Evolutionary conservation across 2,888 invertebrate species (phyloP).

Genomic region (Xanthostigma xanthostigma): DNA sequence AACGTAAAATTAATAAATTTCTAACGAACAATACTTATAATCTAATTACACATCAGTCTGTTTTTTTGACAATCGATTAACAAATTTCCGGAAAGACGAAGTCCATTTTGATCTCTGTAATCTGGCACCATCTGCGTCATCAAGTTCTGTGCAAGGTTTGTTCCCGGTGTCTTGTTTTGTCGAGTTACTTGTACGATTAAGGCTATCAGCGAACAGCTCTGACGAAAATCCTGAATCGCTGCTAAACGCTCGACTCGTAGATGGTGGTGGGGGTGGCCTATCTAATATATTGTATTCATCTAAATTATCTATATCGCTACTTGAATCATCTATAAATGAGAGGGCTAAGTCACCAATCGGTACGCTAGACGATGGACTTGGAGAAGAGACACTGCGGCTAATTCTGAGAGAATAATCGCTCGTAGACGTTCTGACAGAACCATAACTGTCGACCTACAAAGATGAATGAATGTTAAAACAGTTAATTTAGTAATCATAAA

Average conservation of each 20-base stretch:
- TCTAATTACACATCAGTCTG: constrained; percentile 3
- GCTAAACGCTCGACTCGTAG: constrained; percentile 23
- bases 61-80: constrained; percentile 18
- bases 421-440: constrained; percentile 23
- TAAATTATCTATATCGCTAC: constrained; percentile 4
- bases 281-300: constrained; percentile 5
- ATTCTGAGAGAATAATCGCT: constrained; percentile 23
- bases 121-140: constrained; percentile 29
- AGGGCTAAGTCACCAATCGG: constrained; percentile 28
- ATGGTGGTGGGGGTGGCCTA: neutral
- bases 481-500: too few relatives aligned
- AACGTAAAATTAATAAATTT: too few relatives aligned
- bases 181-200: constrained; percentile 16
- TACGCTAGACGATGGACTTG: constrained; percentile 23
- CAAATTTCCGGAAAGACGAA: constrained; percentile 41
- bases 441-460: constrained; percentile 13
- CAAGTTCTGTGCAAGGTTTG: constrained; percentile 26
- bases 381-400: constrained; percentile 15
- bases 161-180: constrained; percentile 23
- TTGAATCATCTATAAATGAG: constrained; percentile 26
- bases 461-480: too few relatives aligned
- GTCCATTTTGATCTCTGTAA: constrained; percentile 42
- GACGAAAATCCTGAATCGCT: constrained; percentile 36
- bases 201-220: constrained; percentile 30
- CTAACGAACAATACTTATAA: too few relatives aligned